Percentiles rank a stretch among this genome's conserved stretches.
Conservation (phyloP, 2,113 vertebrate genomes). For the Myotis yumanensis region DNA sequence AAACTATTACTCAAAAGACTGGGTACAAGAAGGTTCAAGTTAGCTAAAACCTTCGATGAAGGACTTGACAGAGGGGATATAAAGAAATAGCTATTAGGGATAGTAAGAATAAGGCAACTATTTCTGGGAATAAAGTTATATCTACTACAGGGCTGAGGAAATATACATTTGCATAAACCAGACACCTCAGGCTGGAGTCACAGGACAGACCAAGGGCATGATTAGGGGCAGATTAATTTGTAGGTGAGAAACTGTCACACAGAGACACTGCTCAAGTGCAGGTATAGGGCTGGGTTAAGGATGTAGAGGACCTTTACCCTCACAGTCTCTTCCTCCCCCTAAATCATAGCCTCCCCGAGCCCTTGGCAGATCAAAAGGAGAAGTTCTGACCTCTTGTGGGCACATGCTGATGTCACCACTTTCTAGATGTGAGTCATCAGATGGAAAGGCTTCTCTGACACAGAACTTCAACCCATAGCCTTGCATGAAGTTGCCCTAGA, state of each 20-base stretch:
- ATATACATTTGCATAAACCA: slow-evolving; percentile 21
- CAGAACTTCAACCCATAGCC: slow-evolving; percentile 31
- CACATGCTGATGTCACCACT: slow-evolving; percentile 35
- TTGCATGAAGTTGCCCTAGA: neutral
- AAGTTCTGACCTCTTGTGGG: slow-evolving; percentile 43
- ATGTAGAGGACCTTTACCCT: neutral
- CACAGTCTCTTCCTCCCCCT: neutral
- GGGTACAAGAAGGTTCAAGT: slow-evolving; percentile 38
- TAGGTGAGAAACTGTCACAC: neutral
- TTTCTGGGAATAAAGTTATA: slow-evolving; percentile 37
- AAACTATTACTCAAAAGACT: slow-evolving; percentile 34
- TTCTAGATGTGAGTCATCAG: slow-evolving; percentile 57
- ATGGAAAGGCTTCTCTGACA: slow-evolving; percentile 40
- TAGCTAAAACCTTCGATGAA: neutral
- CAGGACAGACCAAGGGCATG: neutral
- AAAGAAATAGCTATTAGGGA: neutral
- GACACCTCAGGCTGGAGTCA: neutral
- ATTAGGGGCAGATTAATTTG: neutral
- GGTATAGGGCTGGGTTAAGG: neutral
- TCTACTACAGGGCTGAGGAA: slow-evolving; percentile 27
- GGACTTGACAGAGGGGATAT: neutral
- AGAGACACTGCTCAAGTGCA: neutral
- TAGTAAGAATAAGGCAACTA: slow-evolving; percentile 29
- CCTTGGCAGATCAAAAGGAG: slow-evolving; percentile 29
- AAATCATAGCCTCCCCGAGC: neutral